Conservation (phyloP, 2,888 invertebrate genomes). For the Idaea straminata region DNA sequence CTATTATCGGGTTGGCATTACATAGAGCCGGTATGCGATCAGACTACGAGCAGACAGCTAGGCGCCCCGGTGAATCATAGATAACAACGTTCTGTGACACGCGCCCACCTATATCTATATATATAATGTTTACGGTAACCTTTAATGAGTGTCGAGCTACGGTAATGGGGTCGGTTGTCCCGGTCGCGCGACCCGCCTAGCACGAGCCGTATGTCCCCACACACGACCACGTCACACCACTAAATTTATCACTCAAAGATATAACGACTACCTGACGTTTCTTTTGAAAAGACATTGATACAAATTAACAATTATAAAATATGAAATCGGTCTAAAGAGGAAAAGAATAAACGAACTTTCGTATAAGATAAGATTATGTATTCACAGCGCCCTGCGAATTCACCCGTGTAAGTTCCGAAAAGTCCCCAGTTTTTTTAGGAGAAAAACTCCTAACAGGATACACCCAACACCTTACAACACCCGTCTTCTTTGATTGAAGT, state of each 20-base stretch:
- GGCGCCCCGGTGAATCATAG: slow-evolving; percentile 76
- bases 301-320: background rate
- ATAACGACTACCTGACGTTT: background rate
- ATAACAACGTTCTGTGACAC: slow-evolving; percentile 66
- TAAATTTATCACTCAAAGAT: background rate
- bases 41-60: slow-evolving; percentile 71
- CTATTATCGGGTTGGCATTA: slow-evolving; percentile 65
- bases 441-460: no score
- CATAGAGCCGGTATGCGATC: slow-evolving; percentile 65
- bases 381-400: no score
- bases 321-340: no score
- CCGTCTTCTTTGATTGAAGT: no score
- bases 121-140: slow-evolving; percentile 68
- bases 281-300: background rate
- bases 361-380: no score
- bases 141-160: slow-evolving; percentile 65
- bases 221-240: slow-evolving; percentile 30
- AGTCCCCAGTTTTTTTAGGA: no score
- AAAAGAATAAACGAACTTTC: no score
- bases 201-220: slow-evolving; percentile 41
- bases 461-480: no score
- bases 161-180: slow-evolving; percentile 56
- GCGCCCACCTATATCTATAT: slow-evolving; percentile 58
- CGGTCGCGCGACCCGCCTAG: slow-evolving; percentile 35
- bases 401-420: no score